Evolutionary conservation across 1,140 invertebrate genomes (phyloP).

Genomic region (Macrosteles quadrilineatus): DNA sequence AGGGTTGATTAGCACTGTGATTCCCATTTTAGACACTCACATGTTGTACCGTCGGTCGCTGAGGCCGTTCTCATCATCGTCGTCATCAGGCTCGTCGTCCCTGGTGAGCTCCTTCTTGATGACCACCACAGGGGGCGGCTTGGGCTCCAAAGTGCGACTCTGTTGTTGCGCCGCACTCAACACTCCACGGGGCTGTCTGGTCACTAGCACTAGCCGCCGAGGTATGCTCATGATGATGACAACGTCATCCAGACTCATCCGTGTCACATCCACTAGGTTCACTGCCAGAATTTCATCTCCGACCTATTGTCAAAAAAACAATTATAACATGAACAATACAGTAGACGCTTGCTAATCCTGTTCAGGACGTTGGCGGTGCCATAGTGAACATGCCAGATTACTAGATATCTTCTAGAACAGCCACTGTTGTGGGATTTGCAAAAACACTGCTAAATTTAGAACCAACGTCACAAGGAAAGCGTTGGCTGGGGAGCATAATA

Average conservation of each 20-base stretch:
- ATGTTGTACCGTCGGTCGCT: slow-evolving; percentile 25
- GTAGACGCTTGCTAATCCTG: no score
- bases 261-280: slow-evolving; percentile 95
- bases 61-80: slow-evolving; percentile 37
- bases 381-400: no score
- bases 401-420: no score
- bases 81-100: slow-evolving; percentile 60
- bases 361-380: no score
- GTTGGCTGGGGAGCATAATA: no score
- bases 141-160: slow-evolving; percentile 62
- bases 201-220: slow-evolving; percentile 87
- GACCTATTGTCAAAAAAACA: no score
- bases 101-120: slow-evolving; percentile 89
- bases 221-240: slow-evolving; percentile 99
- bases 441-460: no score
- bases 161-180: slow-evolving; percentile 36
- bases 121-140: slow-evolving; percentile 89
- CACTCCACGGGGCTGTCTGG: slow-evolving; percentile 59
- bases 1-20: no score
- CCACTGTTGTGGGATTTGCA: no score
- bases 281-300: slow-evolving; percentile 98
- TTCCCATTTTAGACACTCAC: no score
- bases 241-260: slow-evolving; percentile 98
- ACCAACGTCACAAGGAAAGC: no score
- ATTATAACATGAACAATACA: no score